These are phyloP conservation scores for Strigamia transsilvanica DNA, from an alignment of 2,888 invertebrate genomes.

Conservation along the genomic window DNA sequence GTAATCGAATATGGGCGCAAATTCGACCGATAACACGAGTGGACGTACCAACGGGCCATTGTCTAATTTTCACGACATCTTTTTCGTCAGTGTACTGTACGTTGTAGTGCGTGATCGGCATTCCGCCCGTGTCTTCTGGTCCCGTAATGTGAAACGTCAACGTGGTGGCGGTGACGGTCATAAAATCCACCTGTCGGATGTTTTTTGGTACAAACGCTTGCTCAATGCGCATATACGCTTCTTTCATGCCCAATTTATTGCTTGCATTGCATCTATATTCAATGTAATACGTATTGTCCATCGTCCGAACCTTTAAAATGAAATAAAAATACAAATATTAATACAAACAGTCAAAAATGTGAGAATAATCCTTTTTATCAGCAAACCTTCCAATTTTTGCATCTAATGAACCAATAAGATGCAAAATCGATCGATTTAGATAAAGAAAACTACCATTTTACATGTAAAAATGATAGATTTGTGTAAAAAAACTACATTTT, in stretches of 20 bases:
- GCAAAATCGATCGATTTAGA: too few species aligned
- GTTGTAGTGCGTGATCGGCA: slow-evolving; percentile 77
- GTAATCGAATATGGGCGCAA: too few species aligned
- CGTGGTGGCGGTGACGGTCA: slow-evolving; percentile 73
- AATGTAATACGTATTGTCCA: slow-evolving; percentile 51
- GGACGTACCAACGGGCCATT: slow-evolving; percentile 50
- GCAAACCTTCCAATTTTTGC: too few species aligned
- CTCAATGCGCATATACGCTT: slow-evolving; percentile 75
- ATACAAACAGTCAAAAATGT: neutral
- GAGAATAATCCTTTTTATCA: too few species aligned
- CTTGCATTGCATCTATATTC: slow-evolving; percentile 82
- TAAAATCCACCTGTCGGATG: slow-evolving; percentile 71
- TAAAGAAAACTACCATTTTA: too few species aligned
- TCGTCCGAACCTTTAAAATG: slow-evolving; percentile 50
- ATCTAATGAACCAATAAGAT: too few species aligned
- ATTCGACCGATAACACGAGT: neutral
- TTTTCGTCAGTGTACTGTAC: slow-evolving; percentile 78
- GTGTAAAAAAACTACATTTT: too few species aligned
- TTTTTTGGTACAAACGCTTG: slow-evolving; percentile 77
- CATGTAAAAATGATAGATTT: too few species aligned
- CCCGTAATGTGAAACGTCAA: slow-evolving; percentile 80
- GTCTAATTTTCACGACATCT: slow-evolving; percentile 29
- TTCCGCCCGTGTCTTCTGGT: slow-evolving; percentile 77
- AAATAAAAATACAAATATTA: slow-evolving; percentile 51
- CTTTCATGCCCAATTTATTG: slow-evolving; percentile 76